A percentile compares a stretch with the other conserved stretches of the same genome.
These are phyloP conservation scores for Eidolon dupreanum DNA, from an alignment of 2,797 vertebrate species.

Conservation along the genomic window DNA sequence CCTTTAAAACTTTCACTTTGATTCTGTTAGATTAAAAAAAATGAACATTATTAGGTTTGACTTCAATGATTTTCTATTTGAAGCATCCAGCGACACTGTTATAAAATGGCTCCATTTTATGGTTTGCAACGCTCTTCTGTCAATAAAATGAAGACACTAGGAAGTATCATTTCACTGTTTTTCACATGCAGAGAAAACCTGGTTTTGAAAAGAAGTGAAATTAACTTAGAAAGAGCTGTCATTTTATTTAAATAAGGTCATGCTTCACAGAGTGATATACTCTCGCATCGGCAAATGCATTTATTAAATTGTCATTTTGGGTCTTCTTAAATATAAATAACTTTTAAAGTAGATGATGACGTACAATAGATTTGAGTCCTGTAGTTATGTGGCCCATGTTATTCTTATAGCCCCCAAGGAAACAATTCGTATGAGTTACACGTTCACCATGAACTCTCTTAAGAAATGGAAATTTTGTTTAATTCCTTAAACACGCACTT, in stretches of 20 bases:
- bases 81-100: neutral
- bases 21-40: neutral
- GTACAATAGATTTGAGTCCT: neutral
- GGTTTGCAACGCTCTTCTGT: neutral
- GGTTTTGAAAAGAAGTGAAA: neutral
- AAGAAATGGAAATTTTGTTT: neutral
- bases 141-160: neutral
- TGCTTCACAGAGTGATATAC: neutral
- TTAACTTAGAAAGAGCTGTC: neutral
- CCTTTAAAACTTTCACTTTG: neutral
- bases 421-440: neutral
- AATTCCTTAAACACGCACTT: neutral
- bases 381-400: neutral
- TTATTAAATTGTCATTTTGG: neutral
- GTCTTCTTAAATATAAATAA: neutral
- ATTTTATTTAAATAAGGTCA: neutral
- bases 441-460: neutral
- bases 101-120: neutral
- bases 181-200: neutral
- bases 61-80: neutral
- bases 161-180: neutral
- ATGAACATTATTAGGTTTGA: neutral
- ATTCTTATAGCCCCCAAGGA: neutral
- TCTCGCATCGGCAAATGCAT: neutral
- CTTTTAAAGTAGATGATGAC: neutral